Base-by-base conservation (phyloP, 2,113 vertebrate species). In the Dasyornis broadbenti region DNA sequence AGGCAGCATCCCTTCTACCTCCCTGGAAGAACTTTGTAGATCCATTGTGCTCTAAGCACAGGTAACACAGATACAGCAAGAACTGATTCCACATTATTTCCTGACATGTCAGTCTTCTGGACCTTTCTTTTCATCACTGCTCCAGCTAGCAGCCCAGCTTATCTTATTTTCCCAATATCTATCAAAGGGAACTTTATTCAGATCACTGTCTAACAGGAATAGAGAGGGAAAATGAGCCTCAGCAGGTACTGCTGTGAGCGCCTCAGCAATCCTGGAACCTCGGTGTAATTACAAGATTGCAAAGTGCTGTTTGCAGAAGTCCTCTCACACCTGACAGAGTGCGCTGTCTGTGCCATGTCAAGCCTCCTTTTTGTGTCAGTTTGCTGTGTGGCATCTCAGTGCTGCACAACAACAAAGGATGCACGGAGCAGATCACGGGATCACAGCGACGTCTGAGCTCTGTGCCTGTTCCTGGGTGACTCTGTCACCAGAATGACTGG, bases 361-460 rank as follows among this genome's bases (percentile, higher is more conserved):
- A 88, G 22, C 54, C 42, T n/a, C 86, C 33, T 86, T 56, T 56
- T 39, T 13, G 70, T 65, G 71, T 22, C 45, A 76, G 1, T 82
- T 87, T 90, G 82, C 76, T 54, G 35, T 2, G 21, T 56, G 35
- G 65, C 77, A 79, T 53, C 77, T 87, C 61, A 53, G 2, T 13
- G 45, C 59, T 37, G 44, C 73, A 50, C 53, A 42, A 31, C 45
- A 49, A 42, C 70, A 64, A 71, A 77, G 72, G 37, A 19, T 33
- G n/a, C 23, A 21, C 0, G 5, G 52, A 75, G 30, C 64, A 47
- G 78, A 44, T 4, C 1, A 0, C 23, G 60, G 52, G 35, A 64
- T 54, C 53, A 84, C n/a, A 91, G 82, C 2, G 70, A 31, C 17
- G 8, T 50, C 17, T 19, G 7, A 70, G 27, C 22, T 79, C 79